phyloP scores from a whole-genome alignment of 2,113 vertebrate species.

The Fulmarus glacialis region DNA sequence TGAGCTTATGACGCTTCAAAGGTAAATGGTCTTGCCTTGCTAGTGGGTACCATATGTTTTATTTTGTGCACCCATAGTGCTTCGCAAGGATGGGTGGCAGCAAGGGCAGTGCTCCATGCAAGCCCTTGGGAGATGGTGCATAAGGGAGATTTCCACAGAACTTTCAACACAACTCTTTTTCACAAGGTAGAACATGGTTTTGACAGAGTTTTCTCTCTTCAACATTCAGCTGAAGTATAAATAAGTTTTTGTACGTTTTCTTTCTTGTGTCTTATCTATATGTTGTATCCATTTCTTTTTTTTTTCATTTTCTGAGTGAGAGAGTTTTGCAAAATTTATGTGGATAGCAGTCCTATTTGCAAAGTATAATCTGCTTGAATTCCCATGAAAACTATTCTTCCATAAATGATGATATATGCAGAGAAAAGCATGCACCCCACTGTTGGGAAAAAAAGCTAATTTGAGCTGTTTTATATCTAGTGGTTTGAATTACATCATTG shows the following conservation, averaged over 20 bases:
- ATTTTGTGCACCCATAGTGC: neutral
- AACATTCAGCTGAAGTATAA: neutral
- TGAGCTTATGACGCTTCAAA: neutral
- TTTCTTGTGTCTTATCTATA: neutral
- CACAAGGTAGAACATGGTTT: neutral
- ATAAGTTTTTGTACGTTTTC: neutral
- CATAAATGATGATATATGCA: neutral
- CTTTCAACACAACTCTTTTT: neutral
- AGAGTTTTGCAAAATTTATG: neutral
- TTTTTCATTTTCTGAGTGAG: neutral
- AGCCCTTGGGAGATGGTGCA: neutral
- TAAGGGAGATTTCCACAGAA: neutral
- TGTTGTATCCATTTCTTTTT: neutral
- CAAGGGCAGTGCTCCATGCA: neutral
- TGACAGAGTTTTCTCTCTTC: neutral
- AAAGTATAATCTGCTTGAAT: neutral
- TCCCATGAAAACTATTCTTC: neutral
- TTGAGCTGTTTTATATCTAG: neutral
- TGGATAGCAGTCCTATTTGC: neutral
- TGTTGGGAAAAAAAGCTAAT: neutral
- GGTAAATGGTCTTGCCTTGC: neutral
- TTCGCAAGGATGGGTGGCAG: neutral
- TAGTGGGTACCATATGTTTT: neutral
- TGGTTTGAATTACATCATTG: neutral
- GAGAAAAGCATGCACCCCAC: neutral